These are phyloP conservation scores for Martes martes DNA, from an alignment of 2,113 vertebrate species.

Conservation along the genomic window DNA sequence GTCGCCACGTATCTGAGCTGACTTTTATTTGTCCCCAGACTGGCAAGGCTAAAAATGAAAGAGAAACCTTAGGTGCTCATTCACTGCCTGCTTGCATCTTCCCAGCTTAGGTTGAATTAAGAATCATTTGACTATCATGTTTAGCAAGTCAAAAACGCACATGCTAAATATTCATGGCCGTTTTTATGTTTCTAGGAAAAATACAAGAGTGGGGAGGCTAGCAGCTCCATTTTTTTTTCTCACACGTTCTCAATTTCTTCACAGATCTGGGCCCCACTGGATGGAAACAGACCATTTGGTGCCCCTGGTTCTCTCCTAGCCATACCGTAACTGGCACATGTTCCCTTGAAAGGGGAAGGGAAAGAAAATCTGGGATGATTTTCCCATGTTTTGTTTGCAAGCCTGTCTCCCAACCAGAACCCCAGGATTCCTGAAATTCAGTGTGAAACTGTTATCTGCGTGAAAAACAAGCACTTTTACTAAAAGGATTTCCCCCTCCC, in stretches of 20 bases:
- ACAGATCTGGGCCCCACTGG: neutral
- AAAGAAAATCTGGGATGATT: neutral
- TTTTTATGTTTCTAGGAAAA: slow-evolving; percentile 61
- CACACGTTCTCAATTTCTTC: neutral
- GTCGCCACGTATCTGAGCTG: neutral
- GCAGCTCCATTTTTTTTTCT: neutral
- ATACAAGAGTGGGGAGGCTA: slow-evolving; percentile 11
- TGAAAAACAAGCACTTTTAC: neutral
- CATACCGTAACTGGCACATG: neutral
- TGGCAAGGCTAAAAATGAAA: neutral
- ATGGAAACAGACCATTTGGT: neutral
- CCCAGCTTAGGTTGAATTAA: neutral
- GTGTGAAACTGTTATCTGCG: neutral
- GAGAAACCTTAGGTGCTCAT: neutral
- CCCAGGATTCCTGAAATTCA: slow-evolving; percentile 32
- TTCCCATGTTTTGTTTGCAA: neutral
- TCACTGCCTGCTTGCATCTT: neutral
- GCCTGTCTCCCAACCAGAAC: neutral
- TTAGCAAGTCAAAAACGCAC: slow-evolving; percentile 47
- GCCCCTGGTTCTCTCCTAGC: neutral
- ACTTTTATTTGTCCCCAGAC: neutral
- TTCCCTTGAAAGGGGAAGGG: neutral
- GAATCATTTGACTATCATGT: neutral
- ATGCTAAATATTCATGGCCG: slow-evolving; percentile 39
- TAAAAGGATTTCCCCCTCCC: neutral